A percentile compares a stretch with the other conserved stretches of the same genome.
These are phyloP conservation scores for Epinephelus fuscoguttatus DNA, from an alignment of 2,113 vertebrate genomes.

Conservation along the genomic window DNA sequence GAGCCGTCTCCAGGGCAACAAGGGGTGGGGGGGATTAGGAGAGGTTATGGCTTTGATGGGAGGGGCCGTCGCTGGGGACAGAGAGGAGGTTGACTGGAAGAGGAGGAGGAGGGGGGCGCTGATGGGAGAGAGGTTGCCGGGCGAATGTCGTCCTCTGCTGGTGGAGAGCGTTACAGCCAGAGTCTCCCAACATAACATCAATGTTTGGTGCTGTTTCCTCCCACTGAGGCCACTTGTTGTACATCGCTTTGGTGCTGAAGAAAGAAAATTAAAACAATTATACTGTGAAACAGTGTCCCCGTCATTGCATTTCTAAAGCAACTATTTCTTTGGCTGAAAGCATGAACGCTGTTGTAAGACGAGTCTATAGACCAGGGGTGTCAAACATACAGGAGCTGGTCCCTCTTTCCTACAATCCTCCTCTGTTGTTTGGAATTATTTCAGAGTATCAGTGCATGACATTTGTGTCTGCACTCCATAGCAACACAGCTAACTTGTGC, in stretches of 20 bases:
- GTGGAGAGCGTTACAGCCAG: slow-evolving; percentile 18
- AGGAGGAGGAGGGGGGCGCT: slow-evolving; percentile 14
- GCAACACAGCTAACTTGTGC: no score
- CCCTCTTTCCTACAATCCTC: no score
- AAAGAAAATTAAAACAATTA: neutral
- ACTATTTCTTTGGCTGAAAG: no score
- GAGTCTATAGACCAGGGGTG: no score
- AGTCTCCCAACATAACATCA: neutral
- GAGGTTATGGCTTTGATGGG: slow-evolving; percentile 81
- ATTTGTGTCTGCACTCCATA: no score
- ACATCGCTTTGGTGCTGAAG: neutral
- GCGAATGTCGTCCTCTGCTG: slow-evolving; percentile 83
- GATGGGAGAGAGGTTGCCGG: slow-evolving; percentile 16
- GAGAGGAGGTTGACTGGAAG: slow-evolving; percentile 53
- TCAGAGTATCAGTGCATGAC: no score
- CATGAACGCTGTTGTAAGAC: no score
- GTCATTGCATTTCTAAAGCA: no score
- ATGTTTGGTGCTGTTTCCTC: neutral
- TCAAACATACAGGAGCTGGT: no score
- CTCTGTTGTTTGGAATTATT: no score
- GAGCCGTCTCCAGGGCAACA: slow-evolving; percentile 91
- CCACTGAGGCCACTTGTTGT: slow-evolving; percentile 17
- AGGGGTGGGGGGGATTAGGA: slow-evolving; percentile 82
- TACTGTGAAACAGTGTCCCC: no score
- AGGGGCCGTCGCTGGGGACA: slow-evolving; percentile 59